Conservation (phyloP, 2,797 vertebrate genomes). For the Naso thynnoides region DNA sequence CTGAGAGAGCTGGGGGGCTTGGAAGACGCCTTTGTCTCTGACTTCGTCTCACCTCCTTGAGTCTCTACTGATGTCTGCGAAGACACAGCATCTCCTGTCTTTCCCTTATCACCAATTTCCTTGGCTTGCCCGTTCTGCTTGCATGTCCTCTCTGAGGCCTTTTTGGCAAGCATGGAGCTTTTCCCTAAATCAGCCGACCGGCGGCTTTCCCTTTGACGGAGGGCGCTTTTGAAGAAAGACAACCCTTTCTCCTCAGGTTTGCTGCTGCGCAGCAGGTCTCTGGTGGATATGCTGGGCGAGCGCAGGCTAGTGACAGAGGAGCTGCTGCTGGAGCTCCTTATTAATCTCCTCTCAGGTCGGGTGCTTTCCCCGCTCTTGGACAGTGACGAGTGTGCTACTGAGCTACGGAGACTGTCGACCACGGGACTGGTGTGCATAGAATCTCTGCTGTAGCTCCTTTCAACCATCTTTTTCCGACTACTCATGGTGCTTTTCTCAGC, state of each 20-base stretch:
- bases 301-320: slow-evolving; percentile 95
- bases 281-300: slow-evolving; percentile 85
- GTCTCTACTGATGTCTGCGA: slow-evolving; percentile 74
- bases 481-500: slow-evolving; percentile 70
- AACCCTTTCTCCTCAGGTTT: slow-evolving; percentile 96
- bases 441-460: slow-evolving; percentile 91
- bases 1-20: slow-evolving; percentile 88
- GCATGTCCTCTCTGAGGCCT: slow-evolving; percentile 83
- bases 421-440: slow-evolving; percentile 89
- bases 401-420: slow-evolving; percentile 84
- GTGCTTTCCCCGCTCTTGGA: slow-evolving; percentile 76
- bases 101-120: slow-evolving; percentile 76
- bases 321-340: slow-evolving; percentile 90
- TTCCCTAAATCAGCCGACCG: slow-evolving; percentile 95
- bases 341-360: slow-evolving; percentile 82
- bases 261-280: slow-evolving; percentile 89
- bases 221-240: slow-evolving; percentile 95
- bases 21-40: slow-evolving; percentile 83
- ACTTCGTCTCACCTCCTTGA: slow-evolving; percentile 61
- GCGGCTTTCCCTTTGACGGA: slow-evolving; percentile 95
- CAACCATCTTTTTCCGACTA: slow-evolving; percentile 87
- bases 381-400: slow-evolving; percentile 79
- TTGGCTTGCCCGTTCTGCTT: slow-evolving; percentile 83
- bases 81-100: slow-evolving; percentile 55
- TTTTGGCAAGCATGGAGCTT: slow-evolving; percentile 90